A percentile compares a stretch with the other conserved stretches of the same genome.
These are phyloP conservation scores for Gymnarchus niloticus DNA, from an alignment of 2,113 vertebrate species.

Conservation along the genomic window DNA sequence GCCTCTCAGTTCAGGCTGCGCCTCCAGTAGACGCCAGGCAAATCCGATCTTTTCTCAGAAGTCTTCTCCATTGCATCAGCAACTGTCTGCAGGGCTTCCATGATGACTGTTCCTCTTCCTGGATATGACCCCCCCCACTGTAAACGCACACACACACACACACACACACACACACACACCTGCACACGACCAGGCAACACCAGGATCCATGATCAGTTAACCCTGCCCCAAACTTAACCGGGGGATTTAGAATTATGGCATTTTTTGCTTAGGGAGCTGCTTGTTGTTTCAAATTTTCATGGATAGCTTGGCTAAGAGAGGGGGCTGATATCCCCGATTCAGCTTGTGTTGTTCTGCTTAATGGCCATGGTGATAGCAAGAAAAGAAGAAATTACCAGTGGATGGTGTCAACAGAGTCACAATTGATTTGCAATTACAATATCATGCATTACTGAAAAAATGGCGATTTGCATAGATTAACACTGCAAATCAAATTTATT, in stretches of 20 bases:
- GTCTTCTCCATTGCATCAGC: not conserved
- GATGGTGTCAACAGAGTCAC: not conserved
- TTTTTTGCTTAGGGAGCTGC: slow-evolving; percentile 18
- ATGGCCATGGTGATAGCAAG: not conserved
- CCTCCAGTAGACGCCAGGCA: not conserved
- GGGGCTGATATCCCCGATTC: not conserved
- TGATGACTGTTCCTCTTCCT: slow-evolving; percentile 2
- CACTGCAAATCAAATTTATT: no score
- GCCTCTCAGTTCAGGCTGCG: not conserved
- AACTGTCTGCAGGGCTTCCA: slow-evolving; percentile 6
- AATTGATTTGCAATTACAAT: not conserved
- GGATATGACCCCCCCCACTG: not conserved
- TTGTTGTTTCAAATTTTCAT: slow-evolving; percentile 29
- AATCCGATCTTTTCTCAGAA: slow-evolving; percentile 14
- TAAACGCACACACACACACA: not conserved
- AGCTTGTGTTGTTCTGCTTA: not conserved
- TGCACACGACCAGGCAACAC: not conserved
- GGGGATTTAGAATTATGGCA: slow-evolving; percentile 36
- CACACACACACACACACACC: slow-evolving; percentile 10
- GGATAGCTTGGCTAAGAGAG: slow-evolving; percentile 23
- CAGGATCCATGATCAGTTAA: slow-evolving; percentile 29
- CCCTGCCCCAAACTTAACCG: slow-evolving; percentile 27
- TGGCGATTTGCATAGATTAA: no score
- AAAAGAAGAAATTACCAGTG: not conserved
- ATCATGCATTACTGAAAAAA: no score